Base-by-base conservation (phyloP, 2,113 vertebrate genomes). In the Actenoides lindsayi region DNA sequence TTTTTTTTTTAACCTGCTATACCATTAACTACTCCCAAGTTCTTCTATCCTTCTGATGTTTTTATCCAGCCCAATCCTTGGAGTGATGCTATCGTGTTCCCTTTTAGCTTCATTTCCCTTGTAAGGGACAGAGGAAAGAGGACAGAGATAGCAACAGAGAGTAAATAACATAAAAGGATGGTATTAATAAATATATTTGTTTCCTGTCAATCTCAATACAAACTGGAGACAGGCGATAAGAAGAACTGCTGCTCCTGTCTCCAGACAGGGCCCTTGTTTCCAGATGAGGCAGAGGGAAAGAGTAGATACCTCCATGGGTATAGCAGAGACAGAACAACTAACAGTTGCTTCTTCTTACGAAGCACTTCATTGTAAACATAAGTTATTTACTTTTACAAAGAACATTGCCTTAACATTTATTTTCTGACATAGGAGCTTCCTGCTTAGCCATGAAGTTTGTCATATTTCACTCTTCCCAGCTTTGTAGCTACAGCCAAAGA, bases 151-250 rank as follows among this genome's bases (percentile, higher is more conserved):
- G 50, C 87, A 70, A 62, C 50, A 25, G 39, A 79, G 42, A 73
- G 65, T 76, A 95, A 94, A 95, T 87, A 95, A 89, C 28, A 44
- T 60, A 39, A 41, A 87, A 89, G 33, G 11, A 57, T 68, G 5
- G 27, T 85, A 67, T 73, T 90, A 96, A 82, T 93, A 96, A 96
- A 96, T 94, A 57, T 28, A 62, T 90, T 93, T 87, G 16, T 94
- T 94, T 86, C 96, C 93, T 95, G 70, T 59, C 53, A 62, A 44
- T 82, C 62, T 65, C 70, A 82, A 10, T 33, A 70, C 74, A 73
- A 85, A 90, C 83, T 90, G 93, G 57, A 84, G 31, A 50, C 59
- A 84, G 37, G 54, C 3, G 83, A 92, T 95, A 94, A 92, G 88
- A 17, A 77, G 33, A 89, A n/a, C 33, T 39, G 35, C 48, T 44